Base-by-base conservation (phyloP, 2,797 vertebrate species). In the Loris lydekkerianus region DNA sequence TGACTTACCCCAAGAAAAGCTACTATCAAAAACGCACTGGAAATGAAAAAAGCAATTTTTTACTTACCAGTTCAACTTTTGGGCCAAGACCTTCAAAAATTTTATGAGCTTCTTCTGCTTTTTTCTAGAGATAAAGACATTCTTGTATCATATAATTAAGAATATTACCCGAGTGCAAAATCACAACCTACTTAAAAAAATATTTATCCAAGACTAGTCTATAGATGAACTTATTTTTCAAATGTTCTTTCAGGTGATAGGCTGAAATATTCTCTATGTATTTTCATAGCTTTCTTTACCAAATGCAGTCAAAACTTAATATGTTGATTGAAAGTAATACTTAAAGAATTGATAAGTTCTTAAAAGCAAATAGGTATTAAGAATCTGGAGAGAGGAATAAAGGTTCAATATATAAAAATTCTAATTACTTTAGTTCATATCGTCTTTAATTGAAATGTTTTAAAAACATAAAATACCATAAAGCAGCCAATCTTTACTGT, bases 51-150 rank as follows among this genome's bases (percentile, higher is more conserved):
- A 29, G 18, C 1, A 60, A 81, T 85, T 1, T 23, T 11, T 92
- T 94, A 98, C 99, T 98, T 98, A 99, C 99, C 99, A 99, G 98
- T 97, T 99, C 99, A 93, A 99, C 99, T 98, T 99, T 99, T 92
- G 99, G 99, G 91, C 99, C 99, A 92, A 99, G 98, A 92, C 99
- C 99, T 99, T 99, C 99, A 96, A 99, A 99, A 96, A 99, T 99
- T 98, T 99, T 99, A 98, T 99, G 99, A 96, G 99, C 99, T 98
- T 99, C 99, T 98, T 99, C 99, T 80, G 99, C 99, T 99, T 99
- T 99, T 99, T 99, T 99, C 99, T 99, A 98, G 94, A 63, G 82
- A 96, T 73, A 96, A 97, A 97, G 69, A 97, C 29, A 96, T 94
- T 94, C 11, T 90, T 89, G 63, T 43, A 95, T 29, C 77, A 14